Conservation (phyloP, 2,888 invertebrate genomes). For the Euzophera pinguis region DNA sequence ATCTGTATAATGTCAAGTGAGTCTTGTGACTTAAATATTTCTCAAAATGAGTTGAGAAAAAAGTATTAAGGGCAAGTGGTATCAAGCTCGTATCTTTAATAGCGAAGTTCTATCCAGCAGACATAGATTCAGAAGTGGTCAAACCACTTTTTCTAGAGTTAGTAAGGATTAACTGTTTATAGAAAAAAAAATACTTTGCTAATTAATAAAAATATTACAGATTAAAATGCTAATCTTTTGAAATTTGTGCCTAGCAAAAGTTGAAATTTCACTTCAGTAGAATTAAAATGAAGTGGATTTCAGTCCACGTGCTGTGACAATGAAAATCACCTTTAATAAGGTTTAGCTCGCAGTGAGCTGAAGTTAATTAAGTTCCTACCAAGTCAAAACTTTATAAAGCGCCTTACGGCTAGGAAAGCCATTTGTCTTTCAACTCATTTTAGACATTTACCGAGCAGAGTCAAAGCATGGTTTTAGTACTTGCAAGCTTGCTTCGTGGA, state of each 20-base stretch:
- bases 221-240: too few species aligned
- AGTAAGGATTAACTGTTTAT: too few species aligned
- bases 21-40: too few species aligned
- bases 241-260: neutral
- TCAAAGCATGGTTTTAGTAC: neutral
- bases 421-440: conserved; percentile 3
- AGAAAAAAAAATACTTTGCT: too few species aligned
- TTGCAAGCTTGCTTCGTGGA: neutral
- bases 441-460: neutral
- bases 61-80: too few species aligned
- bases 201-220: too few species aligned
- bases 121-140: too few species aligned
- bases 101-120: too few species aligned
- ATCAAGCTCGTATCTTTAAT: too few species aligned
- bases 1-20: too few species aligned
- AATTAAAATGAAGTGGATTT: neutral
- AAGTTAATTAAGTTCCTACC: conserved; percentile 29
- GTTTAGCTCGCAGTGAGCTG: conserved; percentile 22
- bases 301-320: conserved; percentile 7
- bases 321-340: conserved; percentile 21
- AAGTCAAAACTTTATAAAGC: conserved; percentile 21
- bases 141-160: too few species aligned
- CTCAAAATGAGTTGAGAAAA: too few species aligned
- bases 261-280: neutral
- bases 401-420: neutral